A percentile compares a stretch with the other conserved stretches of the same genome.
These are phyloP conservation scores for Perdita meconis DNA, from an alignment of 2,888 invertebrate species.

Conservation along the genomic window DNA sequence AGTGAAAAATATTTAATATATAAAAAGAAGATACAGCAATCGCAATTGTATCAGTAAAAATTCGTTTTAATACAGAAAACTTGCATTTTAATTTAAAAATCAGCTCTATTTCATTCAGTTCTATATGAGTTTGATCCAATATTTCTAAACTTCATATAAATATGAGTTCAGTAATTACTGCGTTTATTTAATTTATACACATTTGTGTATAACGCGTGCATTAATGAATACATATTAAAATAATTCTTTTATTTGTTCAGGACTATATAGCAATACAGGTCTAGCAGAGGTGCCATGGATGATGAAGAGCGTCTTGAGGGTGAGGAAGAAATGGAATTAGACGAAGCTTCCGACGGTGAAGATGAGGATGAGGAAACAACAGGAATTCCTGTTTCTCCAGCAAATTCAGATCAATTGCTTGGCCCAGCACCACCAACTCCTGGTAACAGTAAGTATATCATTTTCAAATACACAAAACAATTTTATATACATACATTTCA, in stretches of 20 bases:
- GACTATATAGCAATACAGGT: conserved; percentile 63
- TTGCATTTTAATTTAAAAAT: no score
- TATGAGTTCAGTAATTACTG: no score
- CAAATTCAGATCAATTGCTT: conserved; percentile 83
- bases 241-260: conserved; percentile 19
- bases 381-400: conserved; percentile 85
- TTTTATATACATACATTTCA: background rate
- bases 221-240: background rate
- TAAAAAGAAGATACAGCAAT: no score
- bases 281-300: conserved; percentile 80
- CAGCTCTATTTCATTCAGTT: no score
- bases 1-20: no score
- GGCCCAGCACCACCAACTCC: conserved; percentile 78
- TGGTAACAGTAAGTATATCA: conserved; percentile 67
- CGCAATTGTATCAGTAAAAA: no score
- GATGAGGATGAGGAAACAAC: conserved; percentile 88
- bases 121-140: no score
- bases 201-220: no score
- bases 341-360: conserved; percentile 90
- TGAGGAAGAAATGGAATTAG: conserved; percentile 90
- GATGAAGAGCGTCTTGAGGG: conserved; percentile 83
- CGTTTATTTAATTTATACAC: no score
- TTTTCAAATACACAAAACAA: background rate
- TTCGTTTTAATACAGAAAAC: no score
- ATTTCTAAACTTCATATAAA: no score